Evolutionary conservation across 2,888 invertebrate species (phyloP).

Genomic region (Helleia helle): DNA sequence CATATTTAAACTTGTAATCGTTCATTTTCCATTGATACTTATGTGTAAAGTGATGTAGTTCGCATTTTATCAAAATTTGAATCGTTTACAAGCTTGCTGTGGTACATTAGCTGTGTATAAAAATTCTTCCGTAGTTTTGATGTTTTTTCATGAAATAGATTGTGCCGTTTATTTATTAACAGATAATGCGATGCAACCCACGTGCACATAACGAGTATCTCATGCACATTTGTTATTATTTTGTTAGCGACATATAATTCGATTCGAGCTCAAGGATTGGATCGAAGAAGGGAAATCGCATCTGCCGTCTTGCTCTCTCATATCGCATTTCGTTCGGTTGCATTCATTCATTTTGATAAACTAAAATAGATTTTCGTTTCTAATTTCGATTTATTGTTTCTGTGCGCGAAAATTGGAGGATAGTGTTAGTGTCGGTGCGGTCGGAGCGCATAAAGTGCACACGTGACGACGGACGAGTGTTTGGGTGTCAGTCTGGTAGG

Average conservation of each 20-base stretch:
- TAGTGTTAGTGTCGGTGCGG: constrained; percentile 42
- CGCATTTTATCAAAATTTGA: constrained; percentile 56
- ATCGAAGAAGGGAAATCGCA: constrained; percentile 54
- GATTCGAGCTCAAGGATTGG: constrained; percentile 64
- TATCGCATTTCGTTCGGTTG: constrained; percentile 34
- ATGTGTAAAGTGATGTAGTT: constrained; percentile 55
- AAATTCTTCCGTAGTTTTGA: constrained; percentile 42
- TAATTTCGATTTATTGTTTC: constrained; percentile 46
- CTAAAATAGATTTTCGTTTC: constrained; percentile 42
- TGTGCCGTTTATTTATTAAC: constrained; percentile 40
- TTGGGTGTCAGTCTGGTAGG: constrained; percentile 63
- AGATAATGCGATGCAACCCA: constrained; percentile 65
- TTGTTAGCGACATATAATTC: constrained; percentile 78
- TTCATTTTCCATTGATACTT: constrained; percentile 43
- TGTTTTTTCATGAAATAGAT: constrained; percentile 32
- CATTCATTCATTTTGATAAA: constrained; percentile 39
- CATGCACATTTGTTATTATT: constrained; percentile 83
- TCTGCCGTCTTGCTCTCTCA: constrained; percentile 50
- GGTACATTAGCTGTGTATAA: constrained; percentile 30
- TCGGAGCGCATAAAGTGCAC: constrained; percentile 40
- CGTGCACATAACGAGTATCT: constrained; percentile 68
- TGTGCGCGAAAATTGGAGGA: constrained; percentile 36
- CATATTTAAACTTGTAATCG: constrained; percentile 38
- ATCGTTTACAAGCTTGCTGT: constrained; percentile 45
- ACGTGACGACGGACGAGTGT: constrained; percentile 62